Base-by-base conservation (phyloP, 2,113 vertebrate species). In the Dissostichus mawsoni region DNA sequence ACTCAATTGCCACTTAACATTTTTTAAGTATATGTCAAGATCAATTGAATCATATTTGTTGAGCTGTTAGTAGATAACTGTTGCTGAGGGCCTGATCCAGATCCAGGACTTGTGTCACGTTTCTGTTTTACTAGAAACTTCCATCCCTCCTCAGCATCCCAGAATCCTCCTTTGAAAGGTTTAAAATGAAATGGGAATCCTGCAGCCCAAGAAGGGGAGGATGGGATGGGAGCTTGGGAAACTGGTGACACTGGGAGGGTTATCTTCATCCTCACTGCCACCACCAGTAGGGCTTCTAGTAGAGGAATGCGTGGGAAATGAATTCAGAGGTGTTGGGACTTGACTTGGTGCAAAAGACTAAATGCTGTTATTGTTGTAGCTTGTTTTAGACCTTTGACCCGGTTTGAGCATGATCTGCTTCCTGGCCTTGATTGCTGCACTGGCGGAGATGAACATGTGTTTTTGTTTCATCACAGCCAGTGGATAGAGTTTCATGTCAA, bases 81-180 rank as follows among this genome's bases (percentile, higher is more conserved):
- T 11, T 13, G 47, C 36, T 25, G 41, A n/a, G 29, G n/a, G 13
- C 14, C 36, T 3, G 14, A 9, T 5, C 11, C 53, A 48, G 66
- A 66, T 23, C 71, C n/a, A 52, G 6, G 18, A 10, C n/a, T 48
- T 14, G 14, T 82, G 50, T 80, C 69, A 18, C 44, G 62, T 20
- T 17, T 69, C 44, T 17, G 10, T 23, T 57, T 48, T 10, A 17
- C 9, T 2, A 11, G 52, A n/a, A 20, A 50, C 67, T 61, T 72
- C 69, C 66, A 8, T 23, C 12, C n/a, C 47, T 93, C 81, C 79
- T 89, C 90, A 17, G 50, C 18, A n/a, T 64, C 10, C 64, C 91
- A 94, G 74, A 94, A 61, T 93, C 92, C 10, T 57, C 85, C 1
- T 93, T 92, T 25, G 93, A 91, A n/a, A 87, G 53, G 61, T 90